These are phyloP conservation scores for Ceryle rudis DNA, from an alignment of 2,797 vertebrate species.

Conservation along the genomic window DNA sequence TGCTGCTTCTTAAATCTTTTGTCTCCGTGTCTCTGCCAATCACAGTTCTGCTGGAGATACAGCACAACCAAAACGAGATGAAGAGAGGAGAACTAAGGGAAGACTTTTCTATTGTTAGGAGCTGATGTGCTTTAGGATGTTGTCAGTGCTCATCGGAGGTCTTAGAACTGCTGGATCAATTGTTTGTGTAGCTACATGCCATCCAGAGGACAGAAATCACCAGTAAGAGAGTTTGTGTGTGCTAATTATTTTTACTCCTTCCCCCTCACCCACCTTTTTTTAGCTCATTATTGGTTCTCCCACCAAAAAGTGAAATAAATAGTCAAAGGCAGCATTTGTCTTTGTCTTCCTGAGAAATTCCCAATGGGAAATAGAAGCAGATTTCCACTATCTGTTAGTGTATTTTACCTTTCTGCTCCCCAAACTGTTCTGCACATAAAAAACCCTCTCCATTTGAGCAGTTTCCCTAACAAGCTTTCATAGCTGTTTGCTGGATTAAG, in stretches of 20 bases:
- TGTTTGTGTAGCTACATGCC: background rate
- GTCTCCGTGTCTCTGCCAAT: background rate
- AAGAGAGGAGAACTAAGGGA: background rate
- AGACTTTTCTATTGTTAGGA: background rate
- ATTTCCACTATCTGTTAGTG: background rate
- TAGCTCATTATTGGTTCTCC: background rate
- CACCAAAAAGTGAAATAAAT: background rate
- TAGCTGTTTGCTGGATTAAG: background rate
- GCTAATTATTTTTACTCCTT: background rate
- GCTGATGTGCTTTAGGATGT: background rate
- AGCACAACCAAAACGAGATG: background rate
- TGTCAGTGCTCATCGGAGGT: background rate
- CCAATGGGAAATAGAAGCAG: background rate
- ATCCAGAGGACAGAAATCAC: background rate
- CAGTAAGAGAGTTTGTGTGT: background rate
- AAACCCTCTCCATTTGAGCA: background rate
- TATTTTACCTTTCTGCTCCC: background rate
- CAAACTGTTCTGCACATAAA: background rate
- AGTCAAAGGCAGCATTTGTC: background rate
- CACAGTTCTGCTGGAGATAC: background rate
- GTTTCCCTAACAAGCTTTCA: background rate
- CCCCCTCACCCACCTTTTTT: fast-evolving
- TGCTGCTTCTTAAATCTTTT: background rate
- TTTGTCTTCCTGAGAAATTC: background rate
- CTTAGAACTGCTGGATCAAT: background rate